Evolutionary conservation across 2,797 vertebrate genomes (phyloP).

Genomic region (Gastrophryne carolinensis): DNA sequence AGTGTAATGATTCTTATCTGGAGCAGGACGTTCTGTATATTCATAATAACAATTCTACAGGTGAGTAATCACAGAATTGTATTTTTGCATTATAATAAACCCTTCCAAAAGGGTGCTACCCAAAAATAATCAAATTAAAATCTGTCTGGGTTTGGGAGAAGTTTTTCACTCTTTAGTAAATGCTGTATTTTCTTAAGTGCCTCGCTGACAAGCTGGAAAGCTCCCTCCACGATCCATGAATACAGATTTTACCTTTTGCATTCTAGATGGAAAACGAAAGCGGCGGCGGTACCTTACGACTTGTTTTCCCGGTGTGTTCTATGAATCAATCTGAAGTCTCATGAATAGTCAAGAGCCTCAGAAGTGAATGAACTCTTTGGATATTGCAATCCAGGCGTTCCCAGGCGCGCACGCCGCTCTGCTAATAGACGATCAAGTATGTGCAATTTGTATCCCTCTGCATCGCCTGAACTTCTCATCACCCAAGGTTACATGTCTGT

Average conservation of each 20-base stretch:
- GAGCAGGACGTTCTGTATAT: no score
- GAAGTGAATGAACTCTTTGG: neutral
- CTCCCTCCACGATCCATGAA: neutral
- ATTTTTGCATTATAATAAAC: no score
- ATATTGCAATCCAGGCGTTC: neutral
- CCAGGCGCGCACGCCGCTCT: neutral
- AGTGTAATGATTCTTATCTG: no score
- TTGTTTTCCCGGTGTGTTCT: neutral
- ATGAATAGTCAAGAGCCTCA: slow-evolving; percentile 20
- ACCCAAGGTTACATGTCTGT: neutral
- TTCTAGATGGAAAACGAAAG: neutral
- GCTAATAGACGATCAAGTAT: neutral
- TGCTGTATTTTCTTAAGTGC: neutral
- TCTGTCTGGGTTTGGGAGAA: no score
- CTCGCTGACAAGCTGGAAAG: neutral
- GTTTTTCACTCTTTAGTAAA: no score
- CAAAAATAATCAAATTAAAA: no score
- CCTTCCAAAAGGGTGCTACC: no score
- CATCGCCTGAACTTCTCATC: slow-evolving; percentile 32
- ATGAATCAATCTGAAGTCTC: slow-evolving; percentile 26
- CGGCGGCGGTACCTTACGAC: neutral
- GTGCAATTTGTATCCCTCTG: slow-evolving; percentile 21
- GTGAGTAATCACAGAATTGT: no score
- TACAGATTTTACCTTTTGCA: slow-evolving; percentile 5
- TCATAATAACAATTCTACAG: no score